Conservation (phyloP, 2,113 vertebrate genomes). For the Cichladusa arquata region DNA sequence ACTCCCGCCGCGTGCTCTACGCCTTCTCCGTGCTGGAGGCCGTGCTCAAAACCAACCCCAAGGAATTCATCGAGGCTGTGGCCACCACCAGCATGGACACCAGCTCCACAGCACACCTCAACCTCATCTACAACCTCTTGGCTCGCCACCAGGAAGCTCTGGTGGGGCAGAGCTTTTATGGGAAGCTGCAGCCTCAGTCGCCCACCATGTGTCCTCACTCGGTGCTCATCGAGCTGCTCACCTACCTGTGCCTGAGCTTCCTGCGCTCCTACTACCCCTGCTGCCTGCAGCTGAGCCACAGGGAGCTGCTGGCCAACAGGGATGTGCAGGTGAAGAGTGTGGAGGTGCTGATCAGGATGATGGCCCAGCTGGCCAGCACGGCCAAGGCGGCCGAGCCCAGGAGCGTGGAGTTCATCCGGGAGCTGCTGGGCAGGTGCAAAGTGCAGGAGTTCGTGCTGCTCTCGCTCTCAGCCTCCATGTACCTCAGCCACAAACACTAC, state of each 20-base stretch:
- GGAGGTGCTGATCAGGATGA: constrained; percentile 85
- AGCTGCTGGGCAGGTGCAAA: constrained; percentile 81
- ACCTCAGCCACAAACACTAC: constrained; percentile 79
- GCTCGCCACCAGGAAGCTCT: constrained; percentile 92
- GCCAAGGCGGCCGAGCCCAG: constrained; percentile 72
- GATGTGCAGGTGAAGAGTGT: constrained; percentile 96
- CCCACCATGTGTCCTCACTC: constrained; percentile 79
- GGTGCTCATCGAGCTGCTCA: constrained; percentile 87
- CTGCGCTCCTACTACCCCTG: constrained; percentile 91
- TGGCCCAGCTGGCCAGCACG: constrained; percentile 77
- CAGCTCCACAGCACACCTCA: constrained; percentile 88
- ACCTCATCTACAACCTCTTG: constrained; percentile 91
- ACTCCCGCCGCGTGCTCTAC: constrained; percentile 84
- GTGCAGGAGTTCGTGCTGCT: constrained; percentile 91
- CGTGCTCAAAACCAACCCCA: constrained; percentile 87
- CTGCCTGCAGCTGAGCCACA: constrained; percentile 79
- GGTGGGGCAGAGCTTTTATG: constrained; percentile 88
- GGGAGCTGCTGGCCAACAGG: constrained; percentile 87
- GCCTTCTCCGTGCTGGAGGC: constrained; percentile 89
- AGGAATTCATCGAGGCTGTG: constrained; percentile 87
- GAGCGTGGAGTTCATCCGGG: constrained; percentile 71
- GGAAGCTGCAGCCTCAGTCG: constrained; percentile 78
- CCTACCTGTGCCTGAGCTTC: constrained; percentile 88
- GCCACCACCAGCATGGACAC: constrained; percentile 87
- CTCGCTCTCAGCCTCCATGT: constrained; percentile 90